Evolutionary conservation across 2,797 vertebrate genomes (phyloP), one percentile per base, ranked within the genome.

Genomic region (Ptychadena robeensis): DNA sequence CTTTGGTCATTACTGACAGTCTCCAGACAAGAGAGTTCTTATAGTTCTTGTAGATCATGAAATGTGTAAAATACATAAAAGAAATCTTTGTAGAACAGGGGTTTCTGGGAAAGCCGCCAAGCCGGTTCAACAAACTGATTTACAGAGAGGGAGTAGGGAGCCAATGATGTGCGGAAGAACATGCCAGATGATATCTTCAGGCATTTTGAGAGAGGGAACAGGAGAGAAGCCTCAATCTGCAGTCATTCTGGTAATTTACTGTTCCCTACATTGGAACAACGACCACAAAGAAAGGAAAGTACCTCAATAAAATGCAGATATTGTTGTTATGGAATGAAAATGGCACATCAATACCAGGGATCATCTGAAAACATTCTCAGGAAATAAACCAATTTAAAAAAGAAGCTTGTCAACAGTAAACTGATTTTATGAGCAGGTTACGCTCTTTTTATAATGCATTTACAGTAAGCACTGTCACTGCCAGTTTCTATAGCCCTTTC

Each of bases 101-200:
- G 71, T 44, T 65, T 82, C 75, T 78, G 38, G 81, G 67, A 78
- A 38, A 32, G 12, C 11, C 25, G 37, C 66, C 65, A 53, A 63
- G 27, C 32, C 72, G 68, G 69, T 73, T 79, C 68, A 71, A 25
- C 37, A 38, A 31, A 65, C 38, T 18, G 68, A 70, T 72, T 83
- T 48, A 71, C 25, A 57, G 6, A 32, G 67, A 66, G n/a, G 57
- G 48, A 4, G 22, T 76, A 18, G 18, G 18, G 32, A 77, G 67
- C 40, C 44, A 37, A 63, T 73, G 35, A 73, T 71, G 59, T 71
- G 73, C 48, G 18, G 44, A 28, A 64, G 30, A 79, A 38, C 65
- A 79, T 53, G 72, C 73, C 73, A 76, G 73, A 40, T 27, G 73
- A 73, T 66, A 37, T 71, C 37, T 40, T 32, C 34, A 78, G 11